A percentile compares a stretch with the other conserved stretches of the same genome.
Evolutionary conservation across 2,888 invertebrate species (phyloP).

Genomic region (Hybos culiciformis): DNA sequence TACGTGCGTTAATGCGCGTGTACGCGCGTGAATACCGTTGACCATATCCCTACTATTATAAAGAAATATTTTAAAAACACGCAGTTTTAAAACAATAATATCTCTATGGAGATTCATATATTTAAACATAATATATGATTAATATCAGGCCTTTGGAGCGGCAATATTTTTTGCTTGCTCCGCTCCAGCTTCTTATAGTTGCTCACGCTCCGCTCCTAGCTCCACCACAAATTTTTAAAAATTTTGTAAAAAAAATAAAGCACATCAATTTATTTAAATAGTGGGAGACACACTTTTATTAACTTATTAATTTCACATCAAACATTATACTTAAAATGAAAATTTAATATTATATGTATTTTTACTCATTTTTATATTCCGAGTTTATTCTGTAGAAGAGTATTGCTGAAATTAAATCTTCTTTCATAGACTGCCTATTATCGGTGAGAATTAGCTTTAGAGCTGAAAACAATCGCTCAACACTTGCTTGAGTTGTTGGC

Average conservation of each 20-base stretch:
- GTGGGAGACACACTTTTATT: background rate
- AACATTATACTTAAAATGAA: background rate
- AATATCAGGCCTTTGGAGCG: slow-evolving; percentile 3
- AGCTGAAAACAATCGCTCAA: slow-evolving; percentile 1
- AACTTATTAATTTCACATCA: background rate
- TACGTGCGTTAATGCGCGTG: no score
- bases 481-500: slow-evolving; percentile 4
- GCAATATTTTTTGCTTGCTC: slow-evolving; percentile 1
- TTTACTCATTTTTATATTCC: background rate
- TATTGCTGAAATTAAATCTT: slow-evolving; percentile 2
- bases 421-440: slow-evolving; percentile 2
- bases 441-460: slow-evolving; percentile 1
- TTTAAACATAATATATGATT: no score
- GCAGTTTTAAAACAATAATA: no score
- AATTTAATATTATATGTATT: background rate
- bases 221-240: background rate
- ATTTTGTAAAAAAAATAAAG: background rate
- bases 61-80: no score
- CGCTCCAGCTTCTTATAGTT: slow-evolving; percentile 1
- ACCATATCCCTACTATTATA: no score
- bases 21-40: no score
- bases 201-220: background rate
- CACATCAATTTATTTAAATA: background rate
- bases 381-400: slow-evolving; percentile 3
- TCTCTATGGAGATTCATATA: no score